Evolutionary conservation across 53 echinoderm and acorn worm species (phyloP), one percentile per base, ranked within the genome.

Genomic region (Actinopyga echinites): DNA sequence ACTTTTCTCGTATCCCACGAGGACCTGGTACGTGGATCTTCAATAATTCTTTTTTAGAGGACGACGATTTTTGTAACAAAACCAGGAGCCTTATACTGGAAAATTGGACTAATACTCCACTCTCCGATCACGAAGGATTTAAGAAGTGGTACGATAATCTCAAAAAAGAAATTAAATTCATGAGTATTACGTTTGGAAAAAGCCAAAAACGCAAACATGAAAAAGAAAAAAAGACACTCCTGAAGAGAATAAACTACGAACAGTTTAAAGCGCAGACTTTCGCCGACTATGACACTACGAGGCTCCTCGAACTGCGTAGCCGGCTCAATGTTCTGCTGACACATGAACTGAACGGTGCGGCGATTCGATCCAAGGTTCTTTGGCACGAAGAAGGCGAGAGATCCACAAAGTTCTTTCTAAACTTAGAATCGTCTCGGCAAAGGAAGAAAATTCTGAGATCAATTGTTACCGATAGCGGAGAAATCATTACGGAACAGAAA

Each of bases 371-470:
- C 5, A 67, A 67, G 17, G n/a, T 33, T 25, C 33, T 33, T 2
- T 66, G 67, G 67, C 32, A 33, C 35, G 67, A 66, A 37, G 67
- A 66, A 33, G 67, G 67, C 32, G 67, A 66, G 34, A 66, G 32
- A 15, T 66, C 67, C 8, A 33, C 33, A 13, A 66, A 66, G 29
- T 6, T 37, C 37, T 66, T 66, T 33, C 67, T 32, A 9, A 66
- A 66, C 19, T n/a, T 66, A 6, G 67, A 66, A 13, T 25, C 8
- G 8, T 30, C 32, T 9, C 24, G 67, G 37, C 67, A 66, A 66
- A 30, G 37, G 23, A 67, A 67, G 19, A 67, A 37, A 67, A 12
- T 67, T 21, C 0, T 67, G 38, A 67, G 36, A 67, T 19, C 35
- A 17, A 5, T 67, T 21, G 9, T 67, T 37, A 67, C 68, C 17